Evolutionary conservation across 2,888 invertebrate genomes (phyloP).

Genomic region (Ophonus ardosiacus): DNA sequence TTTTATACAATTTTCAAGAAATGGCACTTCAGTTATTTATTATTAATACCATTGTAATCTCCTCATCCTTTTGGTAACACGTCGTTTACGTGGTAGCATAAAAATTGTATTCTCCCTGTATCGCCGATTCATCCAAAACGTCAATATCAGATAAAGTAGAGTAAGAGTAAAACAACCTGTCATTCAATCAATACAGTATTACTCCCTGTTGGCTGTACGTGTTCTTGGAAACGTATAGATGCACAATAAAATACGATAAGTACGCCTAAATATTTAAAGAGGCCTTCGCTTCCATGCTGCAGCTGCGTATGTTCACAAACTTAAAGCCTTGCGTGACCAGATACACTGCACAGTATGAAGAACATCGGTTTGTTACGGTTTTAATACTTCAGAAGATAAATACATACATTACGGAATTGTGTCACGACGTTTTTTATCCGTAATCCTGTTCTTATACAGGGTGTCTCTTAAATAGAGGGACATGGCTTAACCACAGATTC

Average conservation of each 20-base stretch:
- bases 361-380: neutral
- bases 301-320: conserved; percentile 49
- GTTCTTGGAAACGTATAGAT: conserved; percentile 29
- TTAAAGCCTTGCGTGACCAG: conserved; percentile 26
- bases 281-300: conserved; percentile 26
- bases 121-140: conserved; percentile 6
- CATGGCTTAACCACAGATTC: too few relatives aligned
- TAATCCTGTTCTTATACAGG: too few relatives aligned
- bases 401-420: too few relatives aligned
- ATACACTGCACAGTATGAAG: neutral
- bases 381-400: too few relatives aligned
- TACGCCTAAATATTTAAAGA: conserved; percentile 49
- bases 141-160: conserved; percentile 9
- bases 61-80: too few relatives aligned
- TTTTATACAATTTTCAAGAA: too few relatives aligned
- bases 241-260: conserved; percentile 52
- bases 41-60: too few relatives aligned
- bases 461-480: too few relatives aligned
- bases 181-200: conserved; percentile 14
- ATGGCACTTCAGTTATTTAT: too few relatives aligned
- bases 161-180: conserved; percentile 1
- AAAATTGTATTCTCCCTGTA: neutral
- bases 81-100: neutral
- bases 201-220: conserved; percentile 10
- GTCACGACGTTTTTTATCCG: too few relatives aligned